These are phyloP conservation scores for Saturnia japonica DNA, from an alignment of 2,888 invertebrate species.

Conservation along the genomic window DNA sequence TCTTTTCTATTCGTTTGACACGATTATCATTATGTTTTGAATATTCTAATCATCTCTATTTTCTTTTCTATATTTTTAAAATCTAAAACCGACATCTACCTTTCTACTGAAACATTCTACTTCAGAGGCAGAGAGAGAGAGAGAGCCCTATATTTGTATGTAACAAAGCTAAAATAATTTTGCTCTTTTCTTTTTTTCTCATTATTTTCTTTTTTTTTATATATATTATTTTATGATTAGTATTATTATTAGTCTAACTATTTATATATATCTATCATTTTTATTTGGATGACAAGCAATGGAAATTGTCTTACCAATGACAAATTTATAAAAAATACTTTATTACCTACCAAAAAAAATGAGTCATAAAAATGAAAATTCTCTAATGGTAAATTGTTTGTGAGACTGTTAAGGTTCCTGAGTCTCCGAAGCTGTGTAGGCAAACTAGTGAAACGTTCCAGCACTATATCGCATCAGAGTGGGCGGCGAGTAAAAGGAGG, in stretches of 20 bases:
- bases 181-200: no score
- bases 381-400: background rate
- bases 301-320: no score
- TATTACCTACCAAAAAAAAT: background rate
- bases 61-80: background rate
- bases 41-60: background rate
- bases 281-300: no score
- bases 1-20: background rate
- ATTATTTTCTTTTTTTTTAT: no score
- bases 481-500: conserved; percentile 42
- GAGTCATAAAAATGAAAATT: background rate
- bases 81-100: background rate
- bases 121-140: no score
- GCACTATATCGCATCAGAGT: conserved; percentile 33
- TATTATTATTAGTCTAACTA: no score
- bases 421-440: conserved; percentile 1
- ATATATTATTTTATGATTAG: no score
- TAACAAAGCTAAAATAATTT: background rate
- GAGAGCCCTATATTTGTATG: background rate
- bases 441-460: conserved; percentile 17
- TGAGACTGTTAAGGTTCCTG: background rate
- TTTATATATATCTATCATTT: no score
- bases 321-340: no score
- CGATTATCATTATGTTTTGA: background rate
- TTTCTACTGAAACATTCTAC: background rate